A percentile compares a stretch with the other conserved stretches of the same genome.
phyloP scores from a whole-genome alignment of 2,888 invertebrate genomes.

The Phortica okadai region DNA sequence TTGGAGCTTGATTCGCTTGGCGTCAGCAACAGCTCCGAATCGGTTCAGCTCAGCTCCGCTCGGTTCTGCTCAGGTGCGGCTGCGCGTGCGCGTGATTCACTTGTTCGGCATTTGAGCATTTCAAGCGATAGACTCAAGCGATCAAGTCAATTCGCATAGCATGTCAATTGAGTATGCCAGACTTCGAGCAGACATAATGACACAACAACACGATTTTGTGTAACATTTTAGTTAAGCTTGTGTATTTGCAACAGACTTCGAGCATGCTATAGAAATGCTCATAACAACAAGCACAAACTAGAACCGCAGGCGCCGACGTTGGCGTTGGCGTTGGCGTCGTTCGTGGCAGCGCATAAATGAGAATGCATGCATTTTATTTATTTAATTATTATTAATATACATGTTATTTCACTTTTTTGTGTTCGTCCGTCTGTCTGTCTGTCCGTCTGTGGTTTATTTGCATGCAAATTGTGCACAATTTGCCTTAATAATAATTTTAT shows the following conservation, averaged over 20 bases:
- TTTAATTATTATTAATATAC: no score
- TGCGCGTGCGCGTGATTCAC: conserved; percentile 28
- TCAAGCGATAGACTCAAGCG: no score
- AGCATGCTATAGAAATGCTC: background rate
- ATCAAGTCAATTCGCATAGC: background rate
- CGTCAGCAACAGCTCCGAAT: no score
- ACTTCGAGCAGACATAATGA: conserved; percentile 24
- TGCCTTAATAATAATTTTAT: background rate
- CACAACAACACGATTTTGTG: background rate
- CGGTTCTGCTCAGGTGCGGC: background rate
- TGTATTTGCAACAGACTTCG: no score
- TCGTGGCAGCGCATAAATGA: no score
- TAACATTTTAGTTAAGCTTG: background rate
- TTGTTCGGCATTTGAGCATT: background rate
- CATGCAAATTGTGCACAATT: background rate
- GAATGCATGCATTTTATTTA: no score
- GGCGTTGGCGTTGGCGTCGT: no score
- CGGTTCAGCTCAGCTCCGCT: background rate
- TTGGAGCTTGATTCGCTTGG: background rate
- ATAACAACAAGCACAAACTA: background rate
- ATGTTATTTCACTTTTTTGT: background rate
- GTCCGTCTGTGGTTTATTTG: background rate
- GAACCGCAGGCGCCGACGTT: conserved; percentile 24
- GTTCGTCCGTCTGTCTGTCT: background rate
- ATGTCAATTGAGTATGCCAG: conserved; percentile 15